Base-by-base conservation (phyloP, 2,113 vertebrate species). In the Zosterops japonicus region DNA sequence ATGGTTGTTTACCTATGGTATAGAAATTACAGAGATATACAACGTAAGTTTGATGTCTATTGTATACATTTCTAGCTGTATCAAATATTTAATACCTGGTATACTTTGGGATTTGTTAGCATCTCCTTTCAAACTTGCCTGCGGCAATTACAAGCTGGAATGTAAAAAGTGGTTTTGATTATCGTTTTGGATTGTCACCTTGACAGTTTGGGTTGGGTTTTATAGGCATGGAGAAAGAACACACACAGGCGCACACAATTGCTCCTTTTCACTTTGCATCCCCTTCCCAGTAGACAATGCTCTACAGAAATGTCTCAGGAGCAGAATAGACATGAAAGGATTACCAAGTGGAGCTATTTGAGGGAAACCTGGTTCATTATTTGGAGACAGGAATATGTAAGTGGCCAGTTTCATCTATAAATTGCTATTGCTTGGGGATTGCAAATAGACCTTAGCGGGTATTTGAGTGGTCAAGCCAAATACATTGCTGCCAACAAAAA, bases 181-280 rank as follows among this genome's bases (percentile, higher is more conserved):
- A 98, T 98, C 97, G 46, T 98, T 98, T 98, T 98, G 96, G 98
- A 97, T 98, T 98, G 98, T 98, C 98, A 98, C 98, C 97, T 98
- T 98, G 98, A 98, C 98, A 98, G 97, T 98, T 97, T 98, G 96
- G 97, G 96, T 95, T 97, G 96, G 91, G 96, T 97, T 98, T 97
- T 97, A 96, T 92, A 97, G 90, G 44, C 90, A 94, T 86, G 94
- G 97, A 97, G 90, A 97, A 97, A 98, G 97, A 97, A 96, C 87
- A 97, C 95, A 97, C 90, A 97, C 81, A 95, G 78, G 82, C 3
- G 4, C 75, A 96, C 52, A 92, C 92, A 87, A 90, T 27, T 95
- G 77, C 79, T 94, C 64, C 83, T 95, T 97, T 97, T 96, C 97
- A 87, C 65, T 96, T 96, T 93, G 92, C 93, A 90, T 96, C 89